Percentiles rank a stretch among this genome's conserved stretches.
Conservation (phyloP, 1,140 invertebrate species). For the Lepidostoma basale region DNA sequence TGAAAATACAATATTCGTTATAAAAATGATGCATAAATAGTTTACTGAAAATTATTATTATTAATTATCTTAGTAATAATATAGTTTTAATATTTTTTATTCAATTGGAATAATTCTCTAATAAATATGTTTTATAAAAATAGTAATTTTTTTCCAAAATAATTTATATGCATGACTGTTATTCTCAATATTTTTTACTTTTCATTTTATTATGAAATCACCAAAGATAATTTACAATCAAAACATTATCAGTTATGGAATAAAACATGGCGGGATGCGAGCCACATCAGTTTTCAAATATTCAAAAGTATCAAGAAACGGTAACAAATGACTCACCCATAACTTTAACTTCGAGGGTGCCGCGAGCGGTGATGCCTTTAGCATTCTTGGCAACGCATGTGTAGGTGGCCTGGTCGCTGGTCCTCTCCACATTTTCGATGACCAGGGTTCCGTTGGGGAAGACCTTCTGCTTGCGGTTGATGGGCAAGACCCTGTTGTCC, state of each 20-base stretch:
- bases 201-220: background rate
- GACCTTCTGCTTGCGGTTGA: slow-evolving; percentile 94
- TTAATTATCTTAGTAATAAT: no score
- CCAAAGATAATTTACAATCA: background rate
- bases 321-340: slow-evolving; percentile 79
- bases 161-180: no score
- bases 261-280: background rate
- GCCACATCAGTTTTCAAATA: background rate
- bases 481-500: slow-evolving; percentile 80
- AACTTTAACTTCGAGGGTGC: slow-evolving; percentile 90
- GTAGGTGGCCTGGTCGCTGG: slow-evolving; percentile 92
- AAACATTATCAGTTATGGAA: background rate
- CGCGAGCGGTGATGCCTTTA: slow-evolving; percentile 85
- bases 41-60: no score
- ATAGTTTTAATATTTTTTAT: no score
- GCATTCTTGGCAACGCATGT: slow-evolving; percentile 91
- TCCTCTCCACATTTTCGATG: slow-evolving; percentile 90
- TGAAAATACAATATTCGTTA: no score
- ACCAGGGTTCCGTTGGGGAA: slow-evolving; percentile 92
- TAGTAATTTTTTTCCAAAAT: no score
- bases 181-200: no score
- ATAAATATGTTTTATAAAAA: no score
- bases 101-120: no score
- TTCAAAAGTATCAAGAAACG: background rate
- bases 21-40: no score